Percentiles rank a stretch among this genome's conserved stretches.
These are phyloP conservation scores for Oryzias dopingdopingensis DNA, from an alignment of 2,797 vertebrate genomes.

Conservation along the genomic window DNA sequence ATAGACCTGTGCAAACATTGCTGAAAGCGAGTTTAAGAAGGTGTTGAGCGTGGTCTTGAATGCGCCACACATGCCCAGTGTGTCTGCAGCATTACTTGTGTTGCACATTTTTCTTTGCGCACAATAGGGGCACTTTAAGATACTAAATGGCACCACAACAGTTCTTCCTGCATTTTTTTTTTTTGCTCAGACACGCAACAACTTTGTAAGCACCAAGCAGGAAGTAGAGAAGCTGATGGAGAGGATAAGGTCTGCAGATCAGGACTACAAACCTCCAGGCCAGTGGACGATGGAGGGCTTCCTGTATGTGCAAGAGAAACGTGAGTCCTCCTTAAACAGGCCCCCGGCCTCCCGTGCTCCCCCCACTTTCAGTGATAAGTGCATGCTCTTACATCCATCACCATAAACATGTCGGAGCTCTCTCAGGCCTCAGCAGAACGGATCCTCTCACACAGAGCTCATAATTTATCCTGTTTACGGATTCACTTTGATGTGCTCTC, in stretches of 20 bases:
- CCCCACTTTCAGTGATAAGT: conserved; percentile 29
- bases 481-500: conserved; percentile 66
- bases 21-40: no score
- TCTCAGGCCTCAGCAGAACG: conserved; percentile 48
- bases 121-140: no score
- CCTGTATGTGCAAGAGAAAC: conserved; percentile 95
- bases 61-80: no score
- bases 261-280: conserved; percentile 92
- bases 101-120: no score
- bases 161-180: conserved; percentile 9
- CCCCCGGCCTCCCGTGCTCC: conserved; percentile 11
- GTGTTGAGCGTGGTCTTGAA: no score
- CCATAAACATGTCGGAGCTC: conserved; percentile 63
- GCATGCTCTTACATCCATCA: conserved; percentile 58
- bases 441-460: conserved; percentile 54
- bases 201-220: conserved; percentile 97
- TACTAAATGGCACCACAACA: neutral
- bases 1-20: no score
- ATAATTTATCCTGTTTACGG: conserved; percentile 67
- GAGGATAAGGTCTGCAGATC: conserved; percentile 92
- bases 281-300: conserved; percentile 99
- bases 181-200: conserved; percentile 89
- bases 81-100: no score
- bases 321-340: conserved; percentile 78
- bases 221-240: conserved; percentile 97